These are phyloP conservation scores for Anguilla pacifica DNA, from an alignment of 2,797 vertebrate species.

Conservation along the genomic window DNA sequence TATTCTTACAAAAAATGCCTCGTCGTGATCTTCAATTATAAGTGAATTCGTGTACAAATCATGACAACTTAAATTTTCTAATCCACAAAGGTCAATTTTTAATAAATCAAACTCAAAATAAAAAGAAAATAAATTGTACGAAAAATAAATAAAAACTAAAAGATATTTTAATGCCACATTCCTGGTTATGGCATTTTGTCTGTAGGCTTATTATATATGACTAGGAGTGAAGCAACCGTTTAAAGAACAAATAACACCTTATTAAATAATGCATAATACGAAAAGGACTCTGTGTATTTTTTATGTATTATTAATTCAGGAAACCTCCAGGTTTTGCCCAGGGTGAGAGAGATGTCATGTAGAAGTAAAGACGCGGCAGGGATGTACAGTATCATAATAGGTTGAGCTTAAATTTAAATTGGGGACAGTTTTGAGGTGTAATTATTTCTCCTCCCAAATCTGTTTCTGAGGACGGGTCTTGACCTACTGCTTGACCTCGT, in stretches of 20 bases:
- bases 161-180: neutral
- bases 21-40: neutral
- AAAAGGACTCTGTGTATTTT: neutral
- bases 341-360: too few species aligned
- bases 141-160: neutral
- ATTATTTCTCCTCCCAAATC: neutral
- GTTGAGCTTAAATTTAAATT: neutral
- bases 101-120: neutral
- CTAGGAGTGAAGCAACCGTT: neutral
- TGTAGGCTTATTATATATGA: neutral
- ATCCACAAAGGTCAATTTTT: neutral
- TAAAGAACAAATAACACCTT: neutral
- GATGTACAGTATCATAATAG: too few species aligned
- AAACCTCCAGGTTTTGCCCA: neutral
- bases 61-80: neutral
- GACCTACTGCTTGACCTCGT: neutral
- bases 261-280: neutral
- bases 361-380: too few species aligned
- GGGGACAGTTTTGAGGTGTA: neutral
- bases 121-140: neutral
- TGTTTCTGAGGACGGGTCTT: too few species aligned
- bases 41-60: neutral
- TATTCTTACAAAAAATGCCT: neutral
- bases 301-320: too few species aligned
- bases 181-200: neutral